Conservation (phyloP, 2,797 vertebrate genomes). For the Macroramphosus scolopax region DNA sequence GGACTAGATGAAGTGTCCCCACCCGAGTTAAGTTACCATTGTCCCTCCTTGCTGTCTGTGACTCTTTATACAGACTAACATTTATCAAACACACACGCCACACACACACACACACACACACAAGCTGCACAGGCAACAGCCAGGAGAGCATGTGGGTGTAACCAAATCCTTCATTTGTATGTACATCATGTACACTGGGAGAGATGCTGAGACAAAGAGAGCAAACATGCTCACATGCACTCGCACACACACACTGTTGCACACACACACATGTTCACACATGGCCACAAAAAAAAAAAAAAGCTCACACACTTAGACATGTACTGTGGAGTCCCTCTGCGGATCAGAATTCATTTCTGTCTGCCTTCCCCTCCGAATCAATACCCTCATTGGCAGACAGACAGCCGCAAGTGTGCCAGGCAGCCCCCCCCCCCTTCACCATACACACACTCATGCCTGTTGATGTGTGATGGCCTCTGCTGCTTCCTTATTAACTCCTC, state of each 20-base stretch:
- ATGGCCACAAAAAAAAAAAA: slow-evolving; percentile 11
- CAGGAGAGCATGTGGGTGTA: slow-evolving; percentile 71
- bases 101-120: slow-evolving; percentile 42
- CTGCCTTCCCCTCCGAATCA: slow-evolving; percentile 74
- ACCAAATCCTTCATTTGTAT: slow-evolving; percentile 78
- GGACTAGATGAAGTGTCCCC: slow-evolving; percentile 47
- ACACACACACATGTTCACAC: slow-evolving; percentile 10
- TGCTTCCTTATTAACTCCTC: slow-evolving; percentile 80
- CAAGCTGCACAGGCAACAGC: slow-evolving; percentile 52
- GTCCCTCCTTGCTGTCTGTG: slow-evolving; percentile 40
- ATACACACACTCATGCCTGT: slow-evolving; percentile 59
- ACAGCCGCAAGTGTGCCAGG: slow-evolving; percentile 67
- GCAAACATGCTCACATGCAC: slow-evolving; percentile 55
- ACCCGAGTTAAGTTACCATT: slow-evolving; percentile 61
- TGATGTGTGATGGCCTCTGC: slow-evolving; percentile 73
- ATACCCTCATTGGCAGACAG: slow-evolving; percentile 70
- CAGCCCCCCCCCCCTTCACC: slow-evolving; percentile 49
- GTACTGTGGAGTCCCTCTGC: slow-evolving; percentile 59
- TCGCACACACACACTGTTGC: slow-evolving; percentile 12
- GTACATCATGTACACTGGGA: slow-evolving; percentile 64
- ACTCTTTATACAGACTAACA: slow-evolving; percentile 39
- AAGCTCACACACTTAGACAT: slow-evolving; percentile 43
- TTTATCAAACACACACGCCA: slow-evolving; percentile 30
- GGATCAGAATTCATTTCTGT: slow-evolving; percentile 76
- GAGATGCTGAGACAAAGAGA: slow-evolving; percentile 67